Base-by-base conservation (phyloP, 2,113 vertebrate genomes). In the Calyptomena viridis region DNA sequence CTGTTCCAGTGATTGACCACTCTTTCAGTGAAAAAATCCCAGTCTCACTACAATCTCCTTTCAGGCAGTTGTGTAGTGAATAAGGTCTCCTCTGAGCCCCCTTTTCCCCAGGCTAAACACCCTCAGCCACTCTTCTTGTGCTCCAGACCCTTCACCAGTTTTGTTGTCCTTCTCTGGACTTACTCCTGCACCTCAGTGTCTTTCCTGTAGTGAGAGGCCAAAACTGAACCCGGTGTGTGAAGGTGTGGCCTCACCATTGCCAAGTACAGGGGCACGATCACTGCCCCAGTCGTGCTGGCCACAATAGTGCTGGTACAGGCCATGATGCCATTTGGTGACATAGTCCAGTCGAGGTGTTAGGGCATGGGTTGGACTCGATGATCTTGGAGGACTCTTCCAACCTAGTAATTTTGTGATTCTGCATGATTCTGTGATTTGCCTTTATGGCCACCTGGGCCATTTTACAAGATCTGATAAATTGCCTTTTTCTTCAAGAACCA, bases 121-220 rank as follows among this genome's bases (percentile, higher is more conserved):
- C 64, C 39, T 39, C 8, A 30, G 47, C 52, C 9, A 8, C 56
- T 42, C 62, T 28, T n/a, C 28, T 23, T n/a, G 5, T 74, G 46
- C 12, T 79, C 66, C n/a, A 47, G 47, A 47, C 11, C 35, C 2
- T 2, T 40, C 28, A 33, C 7, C 23, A 20, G 18, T 31, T 50
- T 1, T 37, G 10, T 11, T 67, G 52, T 16, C 33, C 22, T 42
- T 59, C 59, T 59, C 37, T 67, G 60, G 23, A 52, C 8, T 12
- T 0, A 0, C 9, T 39, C 8, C 33, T 39, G 12, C 8, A 25
- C 6, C 10, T 59, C 37, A 28, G 2, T 46, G 15, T 50, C 15
- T 16, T 24, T 28, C 10, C 25, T 46, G 12, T 25, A 53, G 39
- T 7, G n/a, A 46, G 60, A 30, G 24, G 46, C 53, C 39, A 74